Base-by-base conservation (phyloP, 2,797 vertebrate genomes). In the Hydrolagus colliei region DNA sequence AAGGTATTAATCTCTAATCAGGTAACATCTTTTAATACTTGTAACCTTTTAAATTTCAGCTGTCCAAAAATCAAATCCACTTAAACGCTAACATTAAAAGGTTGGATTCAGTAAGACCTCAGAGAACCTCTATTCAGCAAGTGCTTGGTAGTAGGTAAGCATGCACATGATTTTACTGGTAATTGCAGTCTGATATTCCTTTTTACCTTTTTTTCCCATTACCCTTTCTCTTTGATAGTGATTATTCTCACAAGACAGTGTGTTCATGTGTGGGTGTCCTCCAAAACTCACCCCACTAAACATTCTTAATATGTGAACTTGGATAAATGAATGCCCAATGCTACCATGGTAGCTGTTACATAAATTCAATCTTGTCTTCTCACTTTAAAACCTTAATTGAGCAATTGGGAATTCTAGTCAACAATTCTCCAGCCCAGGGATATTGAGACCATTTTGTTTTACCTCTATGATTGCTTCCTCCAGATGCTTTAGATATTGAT, bases 31-130 rank as follows among this genome's bases (percentile, higher is more conserved):
- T 68, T 71, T 67, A 11, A 67, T 20, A 68, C 14, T 68, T n/a
- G 2, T 82, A 67, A 82, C 65, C 9, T 8, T 52, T 82, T 82
- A 13, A n/a, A 41, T 84, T 84, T 67, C 65, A 84, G 79, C 65
- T 84, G 67, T 84, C 10, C 2, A 4, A 71, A 52, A 68, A 52
- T 41, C 79, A 20, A 13, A 35, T 41, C 18, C 67, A 71, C 18
- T 8, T 35, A n/a, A 9, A 32, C 16, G 62, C 78, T 71, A 41
- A 71, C 32, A 3, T 84, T 52, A 18, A 84, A 35, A 71, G 71
- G 12, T 71, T 84, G 79, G 9, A 63, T 20, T 84, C 79, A 52
- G 65, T 41, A 84, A 71, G 67, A 18, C 65, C 79, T 84, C 65
- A n/a, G 10, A 32, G 3, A 35, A 71, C 27, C 9, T 41, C 79